phyloP scores from a whole-genome alignment of 2,888 invertebrate genomes.

The Ariolimax columbianus region DNA sequence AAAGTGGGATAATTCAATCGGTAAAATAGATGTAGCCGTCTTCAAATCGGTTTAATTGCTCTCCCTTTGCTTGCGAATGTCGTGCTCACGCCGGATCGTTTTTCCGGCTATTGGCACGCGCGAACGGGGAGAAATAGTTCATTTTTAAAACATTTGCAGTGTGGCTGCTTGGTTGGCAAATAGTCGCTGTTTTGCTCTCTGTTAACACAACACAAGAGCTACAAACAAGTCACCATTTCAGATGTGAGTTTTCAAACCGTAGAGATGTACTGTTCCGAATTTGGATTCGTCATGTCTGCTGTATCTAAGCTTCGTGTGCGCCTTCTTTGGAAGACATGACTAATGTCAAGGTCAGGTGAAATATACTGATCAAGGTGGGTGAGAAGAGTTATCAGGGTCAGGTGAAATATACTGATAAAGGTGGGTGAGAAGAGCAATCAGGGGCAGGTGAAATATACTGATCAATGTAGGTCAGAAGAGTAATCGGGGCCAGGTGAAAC shows the following conservation, averaged over 20 bases:
- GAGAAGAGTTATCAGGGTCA: no score
- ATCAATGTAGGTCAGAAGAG: no score
- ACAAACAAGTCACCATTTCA: constrained; percentile 26
- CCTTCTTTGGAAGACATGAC: no score
- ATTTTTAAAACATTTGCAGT: constrained; percentile 22
- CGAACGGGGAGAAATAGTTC: constrained; percentile 2
- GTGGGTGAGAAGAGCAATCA: no score
- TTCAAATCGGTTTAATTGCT: constrained; percentile 28
- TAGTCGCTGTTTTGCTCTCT: constrained; percentile 1
- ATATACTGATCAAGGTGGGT: no score
- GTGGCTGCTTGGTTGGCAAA: constrained; percentile 21
- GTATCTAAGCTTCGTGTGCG: no score
- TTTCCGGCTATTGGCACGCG: constrained; percentile 28
- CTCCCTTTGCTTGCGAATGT: constrained; percentile 2
- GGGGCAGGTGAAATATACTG: no score
- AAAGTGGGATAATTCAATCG: constrained; percentile 46
- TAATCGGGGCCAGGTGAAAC: no score
- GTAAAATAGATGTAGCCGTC: constrained; percentile 15
- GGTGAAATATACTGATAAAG: no score
- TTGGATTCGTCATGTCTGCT: no score
- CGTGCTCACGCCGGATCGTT: constrained; percentile 2
- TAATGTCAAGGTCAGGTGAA: no score
- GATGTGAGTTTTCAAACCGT: not conserved
- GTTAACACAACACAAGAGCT: constrained; percentile 23
- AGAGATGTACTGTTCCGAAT: not conserved